A percentile compares a stretch with the other conserved stretches of the same genome.
Conservation (phyloP, 2,888 invertebrate genomes). For the Seira ritae region DNA sequence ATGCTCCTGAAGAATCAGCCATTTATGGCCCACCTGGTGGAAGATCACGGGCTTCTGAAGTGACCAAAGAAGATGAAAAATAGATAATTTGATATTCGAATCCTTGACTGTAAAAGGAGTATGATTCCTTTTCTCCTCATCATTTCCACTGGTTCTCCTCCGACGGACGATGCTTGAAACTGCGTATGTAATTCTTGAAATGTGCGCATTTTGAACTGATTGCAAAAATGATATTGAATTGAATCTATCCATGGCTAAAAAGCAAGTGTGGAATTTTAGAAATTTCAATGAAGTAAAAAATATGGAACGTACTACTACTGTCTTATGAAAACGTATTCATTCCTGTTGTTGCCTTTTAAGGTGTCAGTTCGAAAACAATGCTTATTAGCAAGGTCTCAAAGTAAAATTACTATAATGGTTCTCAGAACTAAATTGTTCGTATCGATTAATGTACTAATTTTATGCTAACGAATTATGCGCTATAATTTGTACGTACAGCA, state of each 20-base stretch:
- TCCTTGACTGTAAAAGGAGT: no score
- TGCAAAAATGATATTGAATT: not conserved
- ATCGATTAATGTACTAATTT: no score
- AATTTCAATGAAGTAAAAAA: not conserved
- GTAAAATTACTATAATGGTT: no score
- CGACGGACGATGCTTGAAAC: no score
- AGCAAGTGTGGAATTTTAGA: constrained; percentile 10
- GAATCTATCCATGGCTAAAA: not conserved
- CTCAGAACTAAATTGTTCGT: no score
- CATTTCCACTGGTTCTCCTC: no score
- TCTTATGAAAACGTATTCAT: constrained; percentile 14
- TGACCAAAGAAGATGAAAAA: constrained; percentile 76
- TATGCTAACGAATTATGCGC: no score
- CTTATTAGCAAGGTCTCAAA: constrained; percentile 21
- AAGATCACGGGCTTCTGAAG: constrained; percentile 83
- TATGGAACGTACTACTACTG: not conserved
- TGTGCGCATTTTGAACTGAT: constrained; percentile 39
- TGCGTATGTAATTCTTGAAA: not conserved
- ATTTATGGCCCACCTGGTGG: constrained; percentile 70
- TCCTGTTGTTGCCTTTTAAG: constrained; percentile 59
- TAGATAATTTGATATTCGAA: constrained; percentile 37
- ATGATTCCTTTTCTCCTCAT: no score
- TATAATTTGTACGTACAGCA: no score
- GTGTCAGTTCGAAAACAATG: constrained; percentile 27
- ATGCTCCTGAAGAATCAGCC: constrained; percentile 75